Evolutionary conservation across 2,888 invertebrate genomes (phyloP).

Genomic region (Pecten maximus): DNA sequence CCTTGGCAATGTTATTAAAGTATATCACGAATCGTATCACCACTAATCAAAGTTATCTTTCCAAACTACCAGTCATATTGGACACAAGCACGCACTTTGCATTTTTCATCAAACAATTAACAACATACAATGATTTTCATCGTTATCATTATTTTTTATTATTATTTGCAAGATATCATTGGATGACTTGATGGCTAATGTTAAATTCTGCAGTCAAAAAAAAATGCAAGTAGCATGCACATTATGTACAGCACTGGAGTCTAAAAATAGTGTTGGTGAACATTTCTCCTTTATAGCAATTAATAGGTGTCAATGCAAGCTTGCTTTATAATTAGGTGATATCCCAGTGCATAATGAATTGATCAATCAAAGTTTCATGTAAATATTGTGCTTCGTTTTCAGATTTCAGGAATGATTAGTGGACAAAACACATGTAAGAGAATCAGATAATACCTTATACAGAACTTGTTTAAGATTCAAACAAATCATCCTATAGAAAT

Average conservation of each 20-base stretch:
- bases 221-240: not conserved
- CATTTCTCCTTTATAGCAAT: not conserved
- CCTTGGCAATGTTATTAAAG: constrained; percentile 18
- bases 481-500: not conserved
- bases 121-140: not conserved
- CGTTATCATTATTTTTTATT: not conserved
- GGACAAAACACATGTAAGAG: not conserved
- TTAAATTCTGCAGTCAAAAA: not conserved
- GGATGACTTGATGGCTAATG: not conserved
- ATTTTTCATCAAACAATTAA: not conserved
- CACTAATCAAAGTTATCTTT: not conserved
- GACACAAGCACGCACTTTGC: not conserved
- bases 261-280: not conserved
- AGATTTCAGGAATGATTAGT: constrained; percentile 9
- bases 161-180: not conserved
- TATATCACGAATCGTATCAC: not conserved
- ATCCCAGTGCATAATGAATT: constrained; percentile 12
- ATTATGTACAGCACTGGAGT: not conserved
- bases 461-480: not conserved
- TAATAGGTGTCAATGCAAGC: not conserved
- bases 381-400: not conserved
- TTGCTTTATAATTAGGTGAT: not conserved
- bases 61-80: not conserved
- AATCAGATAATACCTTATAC: not conserved
- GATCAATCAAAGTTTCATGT: not conserved